These are phyloP conservation scores for Plectropomus leopardus DNA, from an alignment of 2,113 vertebrate species.

Conservation along the genomic window DNA sequence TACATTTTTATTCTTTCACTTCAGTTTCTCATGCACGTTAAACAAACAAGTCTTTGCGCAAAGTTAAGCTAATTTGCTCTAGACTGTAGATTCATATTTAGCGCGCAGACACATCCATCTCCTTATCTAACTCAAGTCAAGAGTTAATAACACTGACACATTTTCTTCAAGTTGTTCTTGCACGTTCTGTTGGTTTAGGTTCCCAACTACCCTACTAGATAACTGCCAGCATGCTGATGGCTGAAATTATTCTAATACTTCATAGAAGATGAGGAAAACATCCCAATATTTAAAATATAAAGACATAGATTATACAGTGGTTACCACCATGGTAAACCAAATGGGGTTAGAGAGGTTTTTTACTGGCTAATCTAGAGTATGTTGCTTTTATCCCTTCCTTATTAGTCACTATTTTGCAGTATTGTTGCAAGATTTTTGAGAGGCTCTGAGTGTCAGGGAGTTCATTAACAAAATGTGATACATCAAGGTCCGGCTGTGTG, in stretches of 20 bases:
- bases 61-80: not conserved
- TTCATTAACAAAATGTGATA: conserved; percentile 30
- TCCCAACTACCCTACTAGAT: not conserved
- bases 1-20: no score
- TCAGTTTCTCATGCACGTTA: no score
- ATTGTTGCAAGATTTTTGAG: conserved; percentile 14
- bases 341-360: not conserved
- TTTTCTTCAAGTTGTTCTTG: not conserved
- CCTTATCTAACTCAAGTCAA: not conserved
- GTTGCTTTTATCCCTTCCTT: not conserved
- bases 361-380: not conserved
- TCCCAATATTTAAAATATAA: not conserved
- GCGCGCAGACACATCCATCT: not conserved
- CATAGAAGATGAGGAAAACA: not conserved
- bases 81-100: not conserved
- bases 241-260: not conserved
- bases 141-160: not conserved
- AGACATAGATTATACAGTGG: not conserved
- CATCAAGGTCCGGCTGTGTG: conserved; percentile 26
- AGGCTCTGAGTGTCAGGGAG: conserved; percentile 38
- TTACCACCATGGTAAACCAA: not conserved
- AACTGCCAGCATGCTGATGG: not conserved
- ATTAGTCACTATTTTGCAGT: not conserved
- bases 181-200: not conserved
- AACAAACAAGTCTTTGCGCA: no score